A percentile compares a stretch with the other conserved stretches of the same genome.
Evolutionary conservation across 2,888 invertebrate genomes (phyloP).

Genomic region (Mesoligia furuncula): DNA sequence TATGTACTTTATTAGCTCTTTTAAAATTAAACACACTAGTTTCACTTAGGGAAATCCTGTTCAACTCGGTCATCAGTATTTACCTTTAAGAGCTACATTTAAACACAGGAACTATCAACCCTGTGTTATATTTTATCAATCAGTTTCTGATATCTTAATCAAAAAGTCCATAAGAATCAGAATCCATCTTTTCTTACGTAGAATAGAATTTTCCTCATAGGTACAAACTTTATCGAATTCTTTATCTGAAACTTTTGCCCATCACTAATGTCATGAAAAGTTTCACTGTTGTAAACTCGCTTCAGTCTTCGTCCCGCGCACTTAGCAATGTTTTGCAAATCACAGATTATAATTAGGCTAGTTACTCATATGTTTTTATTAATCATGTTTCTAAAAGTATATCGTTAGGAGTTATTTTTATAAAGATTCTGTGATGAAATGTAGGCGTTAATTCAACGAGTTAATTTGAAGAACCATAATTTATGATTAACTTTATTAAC

Average conservation of each 20-base stretch:
- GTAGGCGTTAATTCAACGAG: neutral
- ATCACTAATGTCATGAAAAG: slow-evolving; percentile 59
- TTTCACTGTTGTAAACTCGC: slow-evolving; percentile 55
- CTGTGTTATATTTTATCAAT: no score
- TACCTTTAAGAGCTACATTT: no score
- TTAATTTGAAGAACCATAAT: neutral
- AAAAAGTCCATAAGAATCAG: no score
- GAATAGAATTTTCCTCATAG: neutral
- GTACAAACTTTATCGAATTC: slow-evolving; percentile 20
- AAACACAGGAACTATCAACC: no score
- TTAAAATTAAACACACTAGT: no score
- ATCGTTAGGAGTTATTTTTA: slow-evolving; percentile 19
- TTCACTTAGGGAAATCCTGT: no score
- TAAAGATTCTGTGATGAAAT: slow-evolving; percentile 10
- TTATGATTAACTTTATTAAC: neutral
- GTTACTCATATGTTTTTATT: slow-evolving; percentile 55
- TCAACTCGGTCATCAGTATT: no score
- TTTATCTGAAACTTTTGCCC: slow-evolving; percentile 4
- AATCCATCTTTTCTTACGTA: neutral
- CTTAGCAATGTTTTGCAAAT: slow-evolving; percentile 51
- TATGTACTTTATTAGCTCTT: no score
- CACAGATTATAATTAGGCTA: slow-evolving; percentile 56
- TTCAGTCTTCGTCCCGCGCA: slow-evolving; percentile 40
- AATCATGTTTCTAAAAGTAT: slow-evolving; percentile 38
- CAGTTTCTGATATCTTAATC: no score